Percentiles rank a stretch among this genome's conserved stretches.
phyloP scores from a whole-genome alignment of 1,140 invertebrate genomes.

The Galleria mellonella region DNA sequence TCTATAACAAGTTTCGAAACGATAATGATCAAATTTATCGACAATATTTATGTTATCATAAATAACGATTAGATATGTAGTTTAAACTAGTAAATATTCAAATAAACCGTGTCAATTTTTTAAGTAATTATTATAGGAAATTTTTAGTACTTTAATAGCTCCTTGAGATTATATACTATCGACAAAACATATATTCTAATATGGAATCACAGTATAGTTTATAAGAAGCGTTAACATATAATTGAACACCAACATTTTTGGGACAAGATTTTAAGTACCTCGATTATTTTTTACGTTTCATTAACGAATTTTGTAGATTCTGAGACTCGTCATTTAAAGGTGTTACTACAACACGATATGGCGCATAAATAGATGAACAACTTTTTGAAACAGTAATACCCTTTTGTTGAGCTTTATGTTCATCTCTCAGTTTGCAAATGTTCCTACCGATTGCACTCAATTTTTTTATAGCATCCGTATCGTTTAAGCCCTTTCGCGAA shows the following conservation, averaged over 20 bases:
- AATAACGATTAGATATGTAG: no score
- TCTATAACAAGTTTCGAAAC: no score
- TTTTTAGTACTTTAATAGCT: no score
- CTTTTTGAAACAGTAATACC: conserved; percentile 53
- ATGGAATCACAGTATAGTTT: no score
- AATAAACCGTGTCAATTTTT: no score
- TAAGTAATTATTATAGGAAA: no score
- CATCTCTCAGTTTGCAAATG: conserved; percentile 52
- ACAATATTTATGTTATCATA: no score
- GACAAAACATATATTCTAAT: no score
- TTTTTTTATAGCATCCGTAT: conserved; percentile 51
- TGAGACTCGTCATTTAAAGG: conserved; percentile 36
- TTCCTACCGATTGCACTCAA: conserved; percentile 58
- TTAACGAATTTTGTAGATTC: neutral
- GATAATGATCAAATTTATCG: no score
- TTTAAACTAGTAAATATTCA: no score
- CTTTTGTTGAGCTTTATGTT: conserved; percentile 43
- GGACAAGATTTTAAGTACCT: neutral
- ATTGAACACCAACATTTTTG: neutral
- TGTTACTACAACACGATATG: conserved; percentile 46
- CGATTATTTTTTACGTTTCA: neutral
- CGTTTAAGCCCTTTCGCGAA: conserved; percentile 27
- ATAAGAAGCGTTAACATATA: no score
- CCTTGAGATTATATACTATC: no score
- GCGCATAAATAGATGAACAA: conserved; percentile 51